phyloP scores from a whole-genome alignment of 2,113 vertebrate genomes.

The Xenopus tropicalis region DNA sequence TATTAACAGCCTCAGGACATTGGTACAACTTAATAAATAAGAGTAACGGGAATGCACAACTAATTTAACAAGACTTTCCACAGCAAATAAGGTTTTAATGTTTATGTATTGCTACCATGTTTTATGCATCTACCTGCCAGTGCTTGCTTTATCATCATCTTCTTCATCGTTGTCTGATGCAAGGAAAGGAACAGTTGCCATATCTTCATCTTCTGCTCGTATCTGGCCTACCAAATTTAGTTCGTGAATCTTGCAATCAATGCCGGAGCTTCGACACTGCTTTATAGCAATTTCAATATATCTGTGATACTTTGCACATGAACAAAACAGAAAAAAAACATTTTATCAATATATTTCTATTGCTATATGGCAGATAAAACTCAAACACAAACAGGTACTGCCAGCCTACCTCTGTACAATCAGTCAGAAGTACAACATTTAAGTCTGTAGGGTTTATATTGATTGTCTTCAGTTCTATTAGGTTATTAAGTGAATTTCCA shows the following conservation, averaged over 20 bases:
- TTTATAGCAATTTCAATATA: slow-evolving; percentile 95
- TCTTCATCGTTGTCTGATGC: slow-evolving; percentile 97
- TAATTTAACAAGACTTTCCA: too few relatives aligned
- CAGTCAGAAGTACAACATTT: slow-evolving; percentile 82
- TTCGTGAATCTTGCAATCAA: slow-evolving; percentile 96
- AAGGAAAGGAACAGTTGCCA: slow-evolving; percentile 91
- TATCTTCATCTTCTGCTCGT: slow-evolving; percentile 89
- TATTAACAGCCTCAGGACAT: too few relatives aligned
- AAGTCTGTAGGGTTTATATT: slow-evolving; percentile 95
- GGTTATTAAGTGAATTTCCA: slow-evolving; percentile 92
- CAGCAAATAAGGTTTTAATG: too few relatives aligned
- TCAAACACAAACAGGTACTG: background rate
- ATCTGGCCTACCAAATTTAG: slow-evolving; percentile 86
- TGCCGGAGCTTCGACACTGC: slow-evolving; percentile 96
- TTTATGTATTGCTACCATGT: too few relatives aligned
- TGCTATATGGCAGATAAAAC: too few relatives aligned
- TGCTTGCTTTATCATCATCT: slow-evolving; percentile 90
- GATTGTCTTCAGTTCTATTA: slow-evolving; percentile 94
- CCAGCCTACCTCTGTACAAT: slow-evolving; percentile 84
- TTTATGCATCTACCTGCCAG: slow-evolving; percentile 73
- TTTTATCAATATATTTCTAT: too few relatives aligned
- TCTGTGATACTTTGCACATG: slow-evolving; percentile 78
- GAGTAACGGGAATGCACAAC: too few relatives aligned
- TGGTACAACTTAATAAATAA: too few relatives aligned
- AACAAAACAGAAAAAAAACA: background rate